phyloP scores from a whole-genome alignment of 1,140 invertebrate species.

The Gryon sp. region DNA sequence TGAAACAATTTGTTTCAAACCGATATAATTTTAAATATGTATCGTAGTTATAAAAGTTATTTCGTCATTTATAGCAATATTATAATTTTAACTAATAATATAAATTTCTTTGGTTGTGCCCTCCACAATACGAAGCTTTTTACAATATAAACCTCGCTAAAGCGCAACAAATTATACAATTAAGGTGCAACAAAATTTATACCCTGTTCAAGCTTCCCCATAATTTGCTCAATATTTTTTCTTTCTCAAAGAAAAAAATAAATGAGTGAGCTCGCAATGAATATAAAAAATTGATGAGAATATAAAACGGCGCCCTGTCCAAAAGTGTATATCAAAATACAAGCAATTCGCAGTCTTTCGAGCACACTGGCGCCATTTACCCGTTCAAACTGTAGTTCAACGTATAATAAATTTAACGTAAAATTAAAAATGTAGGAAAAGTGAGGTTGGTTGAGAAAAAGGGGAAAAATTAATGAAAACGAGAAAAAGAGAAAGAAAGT shows the following conservation, averaged over 20 bases:
- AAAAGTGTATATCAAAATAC: conserved; percentile 21
- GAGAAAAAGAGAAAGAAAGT: conserved; percentile 10
- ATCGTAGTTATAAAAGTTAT: neutral
- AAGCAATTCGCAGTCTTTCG: conserved; percentile 20
- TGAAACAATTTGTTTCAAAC: too few relatives aligned
- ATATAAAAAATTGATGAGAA: conserved; percentile 7
- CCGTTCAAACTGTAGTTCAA: neutral
- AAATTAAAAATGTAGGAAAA: neutral
- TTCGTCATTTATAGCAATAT: neutral
- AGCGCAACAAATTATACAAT: conserved; percentile 10
- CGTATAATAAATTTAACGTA: neutral
- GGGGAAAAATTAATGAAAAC: neutral
- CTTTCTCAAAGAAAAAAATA: neutral
- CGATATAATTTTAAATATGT: too few relatives aligned
- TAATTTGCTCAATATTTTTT: neutral
- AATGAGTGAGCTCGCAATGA: neutral
- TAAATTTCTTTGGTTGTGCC: conserved; percentile 5
- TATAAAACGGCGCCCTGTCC: neutral
- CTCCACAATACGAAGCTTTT: conserved; percentile 13
- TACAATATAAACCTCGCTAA: neutral
- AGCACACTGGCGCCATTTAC: neutral
- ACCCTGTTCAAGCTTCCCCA: conserved; percentile 14
- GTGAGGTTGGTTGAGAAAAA: too few relatives aligned
- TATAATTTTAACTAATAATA: neutral
- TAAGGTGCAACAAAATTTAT: conserved; percentile 4